Base-by-base conservation (phyloP, 2,113 vertebrate species). In the Chelonoidis abingdonii region DNA sequence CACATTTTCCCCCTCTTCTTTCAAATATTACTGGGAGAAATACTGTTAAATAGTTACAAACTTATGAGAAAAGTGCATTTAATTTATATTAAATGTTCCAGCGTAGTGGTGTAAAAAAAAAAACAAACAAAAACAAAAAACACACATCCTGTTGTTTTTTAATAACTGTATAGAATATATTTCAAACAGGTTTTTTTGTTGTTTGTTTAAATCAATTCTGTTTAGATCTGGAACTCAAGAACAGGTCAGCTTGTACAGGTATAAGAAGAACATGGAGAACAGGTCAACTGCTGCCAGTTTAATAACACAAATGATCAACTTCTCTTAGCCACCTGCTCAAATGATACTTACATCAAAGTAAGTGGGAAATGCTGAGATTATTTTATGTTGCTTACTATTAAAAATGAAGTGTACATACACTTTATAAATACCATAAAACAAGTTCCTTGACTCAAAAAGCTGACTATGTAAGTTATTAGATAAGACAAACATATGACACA, bases 241-340 rank as follows among this genome's bases (percentile, higher is more conserved):
- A 98, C 97, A 50, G 99, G 98, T 21, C 93, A 96, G 21, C 97
- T 99, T 86, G 90, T 97, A 14, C 94, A 97, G 54, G 93, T 96
- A 2, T 99, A 99, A 11, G 97, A 98, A 29, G 99, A 99, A 54
- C 99, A 99, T 13, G 93, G 98, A 0, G 99, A 99, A 96, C 99
- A 99, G 95, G 98, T 99, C 95, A 99, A 99, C 62, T 99, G 99
- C 97, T 99, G 99, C 94, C 98, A 99, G 97, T 99, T 99, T 89
- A 99, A 98, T 86, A 99, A 99, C 95, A 97, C 85, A 3, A 88
- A 92, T 52, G 97, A 88, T 4, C 98, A 95, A 57, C 98, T 99
- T 92, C 98, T 99, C 57, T 98, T 99, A 95, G 99, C 98, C 91
- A 99, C 99, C 62, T 99, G 99, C 90, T 99, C 99, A 65, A 98